Conservation (phyloP, 2,797 vertebrate genomes). For the Botia kubotai region DNA sequence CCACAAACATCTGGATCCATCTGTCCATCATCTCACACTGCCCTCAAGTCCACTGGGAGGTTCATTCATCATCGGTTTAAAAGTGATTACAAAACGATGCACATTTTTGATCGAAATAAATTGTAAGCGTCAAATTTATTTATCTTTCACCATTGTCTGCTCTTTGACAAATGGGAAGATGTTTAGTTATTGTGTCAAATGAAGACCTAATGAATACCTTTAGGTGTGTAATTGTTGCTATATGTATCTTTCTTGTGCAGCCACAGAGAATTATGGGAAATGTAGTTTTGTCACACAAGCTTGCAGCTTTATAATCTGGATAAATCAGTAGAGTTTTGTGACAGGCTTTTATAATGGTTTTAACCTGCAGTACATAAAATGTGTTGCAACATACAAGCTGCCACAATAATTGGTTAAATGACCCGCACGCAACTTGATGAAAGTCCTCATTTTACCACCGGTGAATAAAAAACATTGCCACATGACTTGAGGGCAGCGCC, state of each 20-base stretch:
- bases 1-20: conserved; percentile 2
- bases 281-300: neutral
- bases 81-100: too few species aligned
- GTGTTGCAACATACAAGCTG: too few species aligned
- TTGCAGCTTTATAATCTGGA: neutral
- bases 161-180: neutral
- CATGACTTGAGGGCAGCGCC: neutral
- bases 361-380: too few species aligned
- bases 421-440: too few species aligned
- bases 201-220: neutral
- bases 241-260: neutral
- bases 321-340: too few species aligned
- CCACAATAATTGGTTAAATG: too few species aligned
- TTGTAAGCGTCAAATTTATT: neutral
- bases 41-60: conserved; percentile 1
- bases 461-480: neutral
- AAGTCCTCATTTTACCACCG: neutral
- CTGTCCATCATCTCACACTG: conserved; percentile 26
- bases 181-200: neutral
- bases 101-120: too few species aligned
- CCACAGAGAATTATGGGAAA: neutral
- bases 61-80: neutral
- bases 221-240: neutral
- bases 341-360: too few species aligned
- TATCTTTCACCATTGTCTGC: neutral